Evolutionary conservation across 2,888 invertebrate genomes (phyloP).

Genomic region (Cosmia pyralina): DNA sequence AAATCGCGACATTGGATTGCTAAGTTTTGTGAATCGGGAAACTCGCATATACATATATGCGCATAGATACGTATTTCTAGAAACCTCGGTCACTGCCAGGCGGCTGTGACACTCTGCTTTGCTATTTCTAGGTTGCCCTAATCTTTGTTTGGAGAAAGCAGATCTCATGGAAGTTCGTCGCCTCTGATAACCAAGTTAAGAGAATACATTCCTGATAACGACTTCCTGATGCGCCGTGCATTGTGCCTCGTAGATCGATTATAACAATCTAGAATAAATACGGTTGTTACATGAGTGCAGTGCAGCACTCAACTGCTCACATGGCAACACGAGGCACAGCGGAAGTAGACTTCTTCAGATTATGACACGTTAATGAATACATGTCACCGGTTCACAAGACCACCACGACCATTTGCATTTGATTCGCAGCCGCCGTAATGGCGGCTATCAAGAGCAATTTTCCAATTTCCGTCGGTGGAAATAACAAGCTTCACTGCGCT

Average conservation of each 20-base stretch:
- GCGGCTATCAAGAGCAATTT: slow-evolving; percentile 48
- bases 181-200: background rate
- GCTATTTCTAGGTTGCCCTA: background rate
- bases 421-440: slow-evolving; percentile 41
- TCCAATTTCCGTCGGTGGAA: slow-evolving; percentile 34
- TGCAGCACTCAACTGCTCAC: slow-evolving; percentile 18
- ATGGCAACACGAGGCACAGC: slow-evolving; percentile 6
- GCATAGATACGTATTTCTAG: background rate
- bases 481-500: slow-evolving; percentile 47
- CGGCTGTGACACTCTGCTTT: background rate
- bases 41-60: slow-evolving; percentile 15
- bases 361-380: slow-evolving; percentile 46
- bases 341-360: slow-evolving; percentile 25
- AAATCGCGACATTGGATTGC: slow-evolving; percentile 26
- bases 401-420: slow-evolving; percentile 49
- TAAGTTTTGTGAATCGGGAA: slow-evolving; percentile 15
- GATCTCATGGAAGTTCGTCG: background rate
- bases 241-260: slow-evolving; percentile 18
- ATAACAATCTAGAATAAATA: slow-evolving; percentile 8
- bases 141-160: background rate
- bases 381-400: slow-evolving; percentile 32
- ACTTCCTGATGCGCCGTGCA: background rate
- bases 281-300: slow-evolving; percentile 18
- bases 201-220: background rate
- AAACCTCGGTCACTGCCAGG: background rate